Percentiles rank a stretch among this genome's conserved stretches.
phyloP scores from a whole-genome alignment of 1,140 invertebrate genomes.

The Drosophila lacteicornis region DNA sequence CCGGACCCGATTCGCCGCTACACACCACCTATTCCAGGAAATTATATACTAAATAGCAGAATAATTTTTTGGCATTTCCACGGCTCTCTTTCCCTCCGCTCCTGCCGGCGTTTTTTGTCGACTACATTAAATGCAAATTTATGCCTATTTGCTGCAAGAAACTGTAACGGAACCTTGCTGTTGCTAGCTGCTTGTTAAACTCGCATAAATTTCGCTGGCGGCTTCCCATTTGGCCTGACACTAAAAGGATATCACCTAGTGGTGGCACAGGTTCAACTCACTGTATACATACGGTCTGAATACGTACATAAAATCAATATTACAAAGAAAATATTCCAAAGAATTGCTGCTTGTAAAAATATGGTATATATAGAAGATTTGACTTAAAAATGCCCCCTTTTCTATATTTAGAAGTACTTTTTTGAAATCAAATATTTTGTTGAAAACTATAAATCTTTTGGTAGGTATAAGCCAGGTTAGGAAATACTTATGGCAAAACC shows the following conservation, averaged over 20 bases:
- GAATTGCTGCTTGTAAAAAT: not conserved
- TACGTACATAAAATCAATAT: not conserved
- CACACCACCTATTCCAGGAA: constrained; percentile 46
- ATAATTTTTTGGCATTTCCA: constrained; percentile 76
- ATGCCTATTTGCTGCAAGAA: constrained; percentile 73
- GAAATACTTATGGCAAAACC: too few species aligned
- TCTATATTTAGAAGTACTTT: too few species aligned
- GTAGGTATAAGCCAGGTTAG: too few species aligned
- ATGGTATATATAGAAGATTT: not conserved
- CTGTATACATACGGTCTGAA: not conserved
- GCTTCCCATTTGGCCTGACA: constrained; percentile 49
- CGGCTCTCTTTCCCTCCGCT: constrained; percentile 26
- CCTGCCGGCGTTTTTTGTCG: constrained; percentile 52
- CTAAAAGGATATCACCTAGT: constrained; percentile 43
- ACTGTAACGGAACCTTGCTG: constrained; percentile 73
- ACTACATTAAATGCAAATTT: constrained; percentile 81
- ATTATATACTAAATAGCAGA: constrained; percentile 83
- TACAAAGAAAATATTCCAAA: not conserved
- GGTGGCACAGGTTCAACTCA: constrained; percentile 1
- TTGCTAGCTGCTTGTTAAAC: constrained; percentile 69
- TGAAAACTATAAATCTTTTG: too few species aligned
- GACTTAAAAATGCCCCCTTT: too few species aligned
- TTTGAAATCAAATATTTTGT: too few species aligned
- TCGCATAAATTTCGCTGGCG: constrained; percentile 65
- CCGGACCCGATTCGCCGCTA: constrained; percentile 32